A percentile compares a stretch with the other conserved stretches of the same genome.
phyloP scores from a whole-genome alignment of 2,888 invertebrate genomes.

The Plebejus melissa region DNA sequence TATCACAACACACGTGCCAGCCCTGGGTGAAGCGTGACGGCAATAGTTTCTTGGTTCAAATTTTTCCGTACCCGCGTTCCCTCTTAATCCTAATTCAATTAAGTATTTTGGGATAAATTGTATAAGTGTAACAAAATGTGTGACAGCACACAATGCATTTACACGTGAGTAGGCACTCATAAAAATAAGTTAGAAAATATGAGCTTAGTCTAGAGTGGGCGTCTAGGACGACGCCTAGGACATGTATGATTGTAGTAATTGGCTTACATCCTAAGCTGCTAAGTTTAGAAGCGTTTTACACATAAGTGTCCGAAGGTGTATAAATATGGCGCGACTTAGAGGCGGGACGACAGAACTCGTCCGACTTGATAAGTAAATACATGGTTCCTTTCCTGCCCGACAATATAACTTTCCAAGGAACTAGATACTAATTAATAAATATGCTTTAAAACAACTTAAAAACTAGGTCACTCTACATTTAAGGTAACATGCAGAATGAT shows the following conservation, averaged over 20 bases:
- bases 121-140: no score
- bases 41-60: no score
- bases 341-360: conserved; percentile 1
- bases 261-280: conserved; percentile 4
- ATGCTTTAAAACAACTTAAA: not conserved
- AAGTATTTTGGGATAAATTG: no score
- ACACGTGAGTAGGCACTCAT: not conserved
- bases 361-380: not conserved
- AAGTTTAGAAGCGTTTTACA: conserved; percentile 7
- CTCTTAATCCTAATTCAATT: no score
- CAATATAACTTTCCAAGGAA: not conserved
- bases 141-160: no score
- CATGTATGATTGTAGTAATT: not conserved
- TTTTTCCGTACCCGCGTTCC: no score
- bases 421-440: not conserved
- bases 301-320: not conserved
- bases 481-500: not conserved
- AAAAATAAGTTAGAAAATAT: not conserved
- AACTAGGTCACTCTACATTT: not conserved
- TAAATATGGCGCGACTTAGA: not conserved
- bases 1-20: no score
- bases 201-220: not conserved
- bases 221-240: conserved; percentile 4
- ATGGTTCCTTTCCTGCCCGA: not conserved
- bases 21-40: no score